Evolutionary conservation across 2,113 vertebrate genomes (phyloP), one percentile per base, ranked within the genome.

Genomic region (Corydoras maculifer): DNA sequence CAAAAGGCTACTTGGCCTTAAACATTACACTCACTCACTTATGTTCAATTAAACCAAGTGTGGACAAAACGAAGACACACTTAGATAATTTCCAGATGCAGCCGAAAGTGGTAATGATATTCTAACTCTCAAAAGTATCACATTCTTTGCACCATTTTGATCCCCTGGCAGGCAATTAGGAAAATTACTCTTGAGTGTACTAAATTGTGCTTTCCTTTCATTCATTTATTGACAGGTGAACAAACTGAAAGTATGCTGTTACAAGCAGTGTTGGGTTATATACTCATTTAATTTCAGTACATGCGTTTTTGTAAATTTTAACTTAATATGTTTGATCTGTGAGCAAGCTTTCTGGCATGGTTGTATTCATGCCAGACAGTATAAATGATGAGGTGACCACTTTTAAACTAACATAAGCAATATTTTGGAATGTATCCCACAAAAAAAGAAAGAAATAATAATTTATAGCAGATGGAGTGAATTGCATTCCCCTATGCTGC

Each of bases 151-250:
- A 82, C 86, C 84, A 78, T 78, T 78, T 87, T 87, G 84, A 91
- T 80, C 31, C 86, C 90, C 89, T 91, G 87, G 90, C 88, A 29
- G 71, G 82, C 91, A 92, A 94, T 94, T 92, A 93, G 88, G 90
- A 93, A 94, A 93, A 94, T 93, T 90, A 89, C 90, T 90, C 88
- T 88, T 88, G 90, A 88, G 84, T 71, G 12, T 83, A 78, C 86
- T 85, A 82, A 87, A 91, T 92, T 89, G 87, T 89, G 89, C 82
- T 88, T 92, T 91, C 89, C 86, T 91, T 90, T 88, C 84, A 90
- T 86, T 91, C 90, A 82, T 87, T 84, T 86, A 87, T 87, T 85
- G 90, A 92, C 87, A 91, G 88, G 89, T 90, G 86, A 90, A 91
- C 87, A 91, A 89, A 89, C 18, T 25, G 18, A 25, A 25, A 25